Base-by-base conservation (phyloP, 2,888 invertebrate species). In the Acleris cristana region DNA sequence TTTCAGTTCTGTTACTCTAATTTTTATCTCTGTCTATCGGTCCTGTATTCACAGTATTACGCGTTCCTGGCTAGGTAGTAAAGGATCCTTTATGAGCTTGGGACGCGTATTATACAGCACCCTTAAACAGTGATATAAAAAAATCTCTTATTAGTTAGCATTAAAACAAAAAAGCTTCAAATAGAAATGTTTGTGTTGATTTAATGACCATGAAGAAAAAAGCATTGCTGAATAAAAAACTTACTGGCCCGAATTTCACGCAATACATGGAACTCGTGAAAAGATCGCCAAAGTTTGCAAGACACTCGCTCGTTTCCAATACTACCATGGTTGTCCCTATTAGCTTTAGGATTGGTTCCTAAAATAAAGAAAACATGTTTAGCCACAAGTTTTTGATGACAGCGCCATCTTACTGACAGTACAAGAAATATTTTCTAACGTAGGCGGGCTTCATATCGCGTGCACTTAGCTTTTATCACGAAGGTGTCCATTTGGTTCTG, bases 211-310 rank as follows among this genome's bases (percentile, higher is more conserved):
- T 3, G 34, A 34, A 34, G 18, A 16, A 45, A 44, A 16, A 21
- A 57, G 44, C 16, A 8, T 3, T 16, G 16, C 26, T 19, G 10
- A 23, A 6, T 44, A n/a, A 34, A 69, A 7, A 70, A 80, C 86
- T 82, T 70, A 88, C 87, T 3, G 73, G 51, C 44, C 71, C 62
- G 70, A 82, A 88, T 74, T 70, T 79, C 18, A 77, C 89, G 71
- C 90, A 90, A 73, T 78, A 90, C 68, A 85, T 88, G 1, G 88
- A 86, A 0, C 76, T 55, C 1, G 85, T 84, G 5, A 82, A 73
- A 2, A 84, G 65, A n/a, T 67, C 26, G 8, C 71, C 71, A 65
- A 81, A 79, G 19, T 53, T n/a, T 16, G 69, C 54, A 12, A 51
- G 19, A 72, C 90, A 90, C 53, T 81, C 78, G 0, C 56, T 45